Evolutionary conservation across 2,113 vertebrate species (phyloP).

Genomic region (Phrynosoma blainvillii): DNA sequence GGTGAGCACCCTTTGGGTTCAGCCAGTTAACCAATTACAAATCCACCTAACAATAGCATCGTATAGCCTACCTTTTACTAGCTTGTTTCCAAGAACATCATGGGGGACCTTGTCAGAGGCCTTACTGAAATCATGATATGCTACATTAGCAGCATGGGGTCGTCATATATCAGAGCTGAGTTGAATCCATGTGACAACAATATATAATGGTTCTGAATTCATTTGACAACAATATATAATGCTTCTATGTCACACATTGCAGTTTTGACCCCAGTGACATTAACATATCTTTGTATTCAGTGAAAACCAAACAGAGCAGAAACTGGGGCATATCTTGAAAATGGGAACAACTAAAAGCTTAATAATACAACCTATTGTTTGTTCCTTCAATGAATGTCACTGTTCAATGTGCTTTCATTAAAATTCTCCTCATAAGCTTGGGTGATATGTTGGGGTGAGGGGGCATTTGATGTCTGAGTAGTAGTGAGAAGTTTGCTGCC

Average conservation of each 20-base stretch:
- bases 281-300: slow-evolving; percentile 37
- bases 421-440: slow-evolving; percentile 66
- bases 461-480: slow-evolving; percentile 60
- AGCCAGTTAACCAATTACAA: no score
- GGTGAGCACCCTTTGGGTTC: no score
- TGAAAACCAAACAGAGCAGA: slow-evolving; percentile 52
- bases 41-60: no score
- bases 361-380: slow-evolving; percentile 58
- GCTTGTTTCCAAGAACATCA: no score
- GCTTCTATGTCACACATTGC: neutral
- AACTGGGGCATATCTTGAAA: slow-evolving; percentile 41
- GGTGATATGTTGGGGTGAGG: slow-evolving; percentile 45
- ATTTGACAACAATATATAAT: neutral
- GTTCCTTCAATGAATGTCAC: slow-evolving; percentile 53
- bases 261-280: slow-evolving; percentile 45
- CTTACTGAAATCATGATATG: no score
- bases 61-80: no score
- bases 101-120: no score
- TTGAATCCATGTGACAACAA: neutral
- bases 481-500: slow-evolving; percentile 60
- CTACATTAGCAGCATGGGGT: no score
- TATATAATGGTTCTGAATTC: neutral
- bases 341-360: slow-evolving; percentile 42
- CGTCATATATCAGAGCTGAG: neutral
- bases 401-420: slow-evolving; percentile 66